phyloP scores from a whole-genome alignment of 1,140 invertebrate species.

The Pygmarrhopalites habei region DNA sequence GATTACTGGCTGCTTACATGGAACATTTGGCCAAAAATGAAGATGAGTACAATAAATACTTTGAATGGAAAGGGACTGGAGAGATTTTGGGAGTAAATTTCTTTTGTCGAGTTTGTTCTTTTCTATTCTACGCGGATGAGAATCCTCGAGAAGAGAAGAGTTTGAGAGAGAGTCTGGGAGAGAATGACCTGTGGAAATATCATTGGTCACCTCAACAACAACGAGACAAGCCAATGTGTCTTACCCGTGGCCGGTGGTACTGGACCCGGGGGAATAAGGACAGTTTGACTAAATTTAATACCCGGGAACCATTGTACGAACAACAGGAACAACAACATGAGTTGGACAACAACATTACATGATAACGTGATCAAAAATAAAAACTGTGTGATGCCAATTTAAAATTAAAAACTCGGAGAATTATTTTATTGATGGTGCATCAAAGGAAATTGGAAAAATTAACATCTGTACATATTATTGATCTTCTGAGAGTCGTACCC shows the following conservation, averaged over 20 bases:
- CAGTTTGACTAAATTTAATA: too few relatives aligned
- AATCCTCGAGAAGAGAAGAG: background rate
- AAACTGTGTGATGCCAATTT: too few relatives aligned
- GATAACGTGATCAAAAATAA: too few relatives aligned
- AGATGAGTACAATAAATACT: constrained; percentile 39
- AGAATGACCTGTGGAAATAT: too few relatives aligned
- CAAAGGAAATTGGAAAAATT: too few relatives aligned
- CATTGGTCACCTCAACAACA: background rate
- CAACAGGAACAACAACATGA: too few relatives aligned
- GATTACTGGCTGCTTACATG: constrained; percentile 50
- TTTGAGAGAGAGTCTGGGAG: background rate
- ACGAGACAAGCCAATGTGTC: background rate
- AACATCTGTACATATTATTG: constrained; percentile 13
- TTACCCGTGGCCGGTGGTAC: background rate
- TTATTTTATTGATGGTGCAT: too few relatives aligned
- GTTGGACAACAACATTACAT: too few relatives aligned
- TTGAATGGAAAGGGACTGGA: constrained; percentile 41
- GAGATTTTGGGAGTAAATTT: constrained; percentile 27
- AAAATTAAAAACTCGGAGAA: too few relatives aligned
- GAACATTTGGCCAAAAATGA: constrained; percentile 45
- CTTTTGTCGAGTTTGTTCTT: constrained; percentile 38
- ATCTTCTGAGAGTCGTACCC: constrained; percentile 6
- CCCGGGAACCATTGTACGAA: too few relatives aligned
- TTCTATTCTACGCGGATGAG: constrained; percentile 21
- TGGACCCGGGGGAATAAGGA: background rate